phyloP scores from a whole-genome alignment of 2,888 invertebrate species.

The Ariolimax columbianus region DNA sequence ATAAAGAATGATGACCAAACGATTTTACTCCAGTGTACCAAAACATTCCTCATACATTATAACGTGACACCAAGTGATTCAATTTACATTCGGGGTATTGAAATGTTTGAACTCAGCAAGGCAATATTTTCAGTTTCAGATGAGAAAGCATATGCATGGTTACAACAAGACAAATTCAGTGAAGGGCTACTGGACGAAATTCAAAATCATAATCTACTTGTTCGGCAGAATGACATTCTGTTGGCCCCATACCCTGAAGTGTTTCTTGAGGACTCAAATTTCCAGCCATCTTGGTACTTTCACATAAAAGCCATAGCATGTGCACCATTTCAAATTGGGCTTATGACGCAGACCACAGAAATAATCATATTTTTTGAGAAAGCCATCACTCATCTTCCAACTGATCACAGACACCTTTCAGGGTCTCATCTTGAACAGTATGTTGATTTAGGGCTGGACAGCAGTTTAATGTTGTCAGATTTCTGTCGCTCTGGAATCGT shows the following conservation, averaged over 20 bases:
- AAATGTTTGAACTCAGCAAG: constrained; percentile 64
- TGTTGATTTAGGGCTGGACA: constrained; percentile 53
- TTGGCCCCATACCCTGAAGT: constrained; percentile 64
- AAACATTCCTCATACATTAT: constrained; percentile 66
- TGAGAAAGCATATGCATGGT: constrained; percentile 65
- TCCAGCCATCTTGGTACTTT: constrained; percentile 64
- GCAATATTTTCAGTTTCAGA: constrained; percentile 66
- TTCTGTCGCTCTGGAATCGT: constrained; percentile 62
- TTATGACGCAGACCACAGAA: constrained; percentile 66
- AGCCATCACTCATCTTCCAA: constrained; percentile 47
- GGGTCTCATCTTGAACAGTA: constrained; percentile 50
- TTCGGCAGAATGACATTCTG: constrained; percentile 69
- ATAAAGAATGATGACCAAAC: neutral
- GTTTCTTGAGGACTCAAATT: constrained; percentile 62
- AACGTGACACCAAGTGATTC: constrained; percentile 58
- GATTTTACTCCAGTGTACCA: constrained; percentile 53
- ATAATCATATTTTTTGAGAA: constrained; percentile 65
- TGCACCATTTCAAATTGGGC: constrained; percentile 68
- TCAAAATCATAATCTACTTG: constrained; percentile 61
- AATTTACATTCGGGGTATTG: constrained; percentile 60
- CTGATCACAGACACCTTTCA: constrained; percentile 55
- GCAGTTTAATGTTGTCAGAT: constrained; percentile 64
- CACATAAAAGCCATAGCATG: constrained; percentile 68
- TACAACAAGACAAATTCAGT: constrained; percentile 67
- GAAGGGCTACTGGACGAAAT: constrained; percentile 64